Evolutionary conservation across 1,140 invertebrate species (phyloP).

Genomic region (Geopemphigus sp.): DNA sequence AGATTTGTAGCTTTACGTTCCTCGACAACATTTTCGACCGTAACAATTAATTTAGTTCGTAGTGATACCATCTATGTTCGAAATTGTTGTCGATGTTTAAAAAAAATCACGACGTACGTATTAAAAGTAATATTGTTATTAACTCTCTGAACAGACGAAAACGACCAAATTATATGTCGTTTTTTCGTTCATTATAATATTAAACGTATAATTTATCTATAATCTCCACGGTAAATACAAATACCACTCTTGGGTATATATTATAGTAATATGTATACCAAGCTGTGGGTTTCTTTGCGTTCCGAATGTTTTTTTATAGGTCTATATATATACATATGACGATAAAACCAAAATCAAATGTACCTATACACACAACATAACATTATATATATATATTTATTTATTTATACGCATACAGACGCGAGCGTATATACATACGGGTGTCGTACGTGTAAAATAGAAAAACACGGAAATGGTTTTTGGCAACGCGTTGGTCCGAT

Average conservation of each 20-base stretch:
- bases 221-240: not conserved
- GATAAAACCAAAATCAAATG: slow-evolving; percentile 11
- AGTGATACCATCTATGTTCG: no score
- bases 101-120: not conserved
- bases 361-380: not conserved
- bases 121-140: not conserved
- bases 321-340: not conserved
- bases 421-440: not conserved
- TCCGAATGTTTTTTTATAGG: slow-evolving; percentile 1
- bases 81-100: no score
- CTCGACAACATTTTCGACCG: no score
- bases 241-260: not conserved
- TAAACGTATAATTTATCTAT: not conserved
- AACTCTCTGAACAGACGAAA: slow-evolving; percentile 10
- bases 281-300: not conserved
- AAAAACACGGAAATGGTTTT: slow-evolving; percentile 48
- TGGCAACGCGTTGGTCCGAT: slow-evolving; percentile 22
- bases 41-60: no score
- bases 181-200: not conserved
- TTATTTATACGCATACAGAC: not conserved
- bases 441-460: slow-evolving; percentile 19
- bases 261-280: not conserved
- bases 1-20: no score
- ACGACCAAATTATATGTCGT: slow-evolving; percentile 10
- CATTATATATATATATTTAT: not conserved